A percentile compares a stretch with the other conserved stretches of the same genome.
Evolutionary conservation across 2,113 vertebrate species (phyloP).

Genomic region (Thunnus maccoyii): DNA sequence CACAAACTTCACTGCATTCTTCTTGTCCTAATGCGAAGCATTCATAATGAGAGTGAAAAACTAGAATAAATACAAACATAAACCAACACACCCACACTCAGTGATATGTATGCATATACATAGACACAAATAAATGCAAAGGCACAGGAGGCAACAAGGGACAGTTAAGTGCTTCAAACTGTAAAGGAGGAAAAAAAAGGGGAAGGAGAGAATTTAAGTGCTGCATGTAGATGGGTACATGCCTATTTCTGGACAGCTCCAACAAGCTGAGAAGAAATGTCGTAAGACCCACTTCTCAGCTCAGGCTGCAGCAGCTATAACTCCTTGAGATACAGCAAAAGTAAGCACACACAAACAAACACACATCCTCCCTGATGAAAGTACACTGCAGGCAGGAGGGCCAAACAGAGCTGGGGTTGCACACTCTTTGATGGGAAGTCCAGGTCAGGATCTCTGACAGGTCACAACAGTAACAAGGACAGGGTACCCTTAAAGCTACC

Average conservation of each 20-base stretch:
- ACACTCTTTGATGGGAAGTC: constrained; percentile 24
- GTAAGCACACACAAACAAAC: constrained; percentile 34
- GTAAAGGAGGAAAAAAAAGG: constrained; percentile 39
- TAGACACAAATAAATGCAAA: constrained; percentile 31
- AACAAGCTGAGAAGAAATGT: constrained; percentile 66
- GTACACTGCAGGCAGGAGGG: constrained; percentile 47
- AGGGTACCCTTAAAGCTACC: constrained; percentile 4
- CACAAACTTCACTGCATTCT: constrained; percentile 27
- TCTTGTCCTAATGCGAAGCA: neutral
- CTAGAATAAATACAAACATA: neutral
- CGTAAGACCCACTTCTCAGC: constrained; percentile 60
- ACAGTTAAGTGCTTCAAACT: constrained; percentile 13
- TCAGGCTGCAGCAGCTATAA: constrained; percentile 59
- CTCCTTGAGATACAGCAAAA: constrained; percentile 56
- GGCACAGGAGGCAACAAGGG: constrained; percentile 7
- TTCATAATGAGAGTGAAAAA: neutral
- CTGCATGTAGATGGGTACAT: constrained; percentile 53
- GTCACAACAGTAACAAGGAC: constrained; percentile 30
- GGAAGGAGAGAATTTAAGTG: constrained; percentile 29
- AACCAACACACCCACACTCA: neutral
- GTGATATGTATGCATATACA: neutral
- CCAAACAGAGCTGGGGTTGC: constrained; percentile 50
- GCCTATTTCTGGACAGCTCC: constrained; percentile 70
- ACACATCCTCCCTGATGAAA: constrained; percentile 41
- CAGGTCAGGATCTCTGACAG: constrained; percentile 55